Base-by-base conservation (phyloP, 2,888 invertebrate genomes). In the Epicampocera succincta region DNA sequence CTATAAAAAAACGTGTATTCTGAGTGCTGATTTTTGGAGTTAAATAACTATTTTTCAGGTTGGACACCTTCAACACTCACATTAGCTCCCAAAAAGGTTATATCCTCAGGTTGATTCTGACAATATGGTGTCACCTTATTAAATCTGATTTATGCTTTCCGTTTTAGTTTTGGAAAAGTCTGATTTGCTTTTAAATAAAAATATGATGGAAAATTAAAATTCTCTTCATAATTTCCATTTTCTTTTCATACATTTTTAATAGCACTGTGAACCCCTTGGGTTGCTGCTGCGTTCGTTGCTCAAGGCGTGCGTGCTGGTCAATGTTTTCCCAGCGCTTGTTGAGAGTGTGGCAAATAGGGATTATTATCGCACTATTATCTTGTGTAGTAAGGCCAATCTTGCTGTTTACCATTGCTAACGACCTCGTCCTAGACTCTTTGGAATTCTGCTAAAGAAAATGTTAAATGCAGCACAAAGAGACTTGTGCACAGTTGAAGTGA, bases 331-430 rank as follows among this genome's bases (percentile, higher is more conserved):
- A 61, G 8, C 42, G 19, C n/a, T 46, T 25, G 21, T 46, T 21
- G 25, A 56, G 52, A 63, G 79, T 80, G 74, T 54, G 61, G 61
- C 66, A 69, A 74, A 74, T 72, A 68, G 54, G 72, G 61, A 80
- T 80, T 80, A 76, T 80, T 72, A 80, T 80, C 80, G 66, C 80
- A 75, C 71, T 75, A 80, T 80, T 80, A 80, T 80, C 72, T 72
- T 72, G 61, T 72, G 61, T 42, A 72, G 42, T 68, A 63, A 61
- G 68, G 72, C 61, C 68, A 72, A 76, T 76, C 76, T 66, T 80
- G 38, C 38, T 58, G 17, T 56, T 75, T 65, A 44, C 58, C 71
- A 54, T 56, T 69, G 29, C 25, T 19, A 50, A 52, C 46, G 56
- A 63, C 56, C 19, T 54, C 52, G 42, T 65, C 25, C 61, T 44